Evolutionary conservation across 2,888 invertebrate genomes (phyloP).

Genomic region (Philonicus albiceps): DNA sequence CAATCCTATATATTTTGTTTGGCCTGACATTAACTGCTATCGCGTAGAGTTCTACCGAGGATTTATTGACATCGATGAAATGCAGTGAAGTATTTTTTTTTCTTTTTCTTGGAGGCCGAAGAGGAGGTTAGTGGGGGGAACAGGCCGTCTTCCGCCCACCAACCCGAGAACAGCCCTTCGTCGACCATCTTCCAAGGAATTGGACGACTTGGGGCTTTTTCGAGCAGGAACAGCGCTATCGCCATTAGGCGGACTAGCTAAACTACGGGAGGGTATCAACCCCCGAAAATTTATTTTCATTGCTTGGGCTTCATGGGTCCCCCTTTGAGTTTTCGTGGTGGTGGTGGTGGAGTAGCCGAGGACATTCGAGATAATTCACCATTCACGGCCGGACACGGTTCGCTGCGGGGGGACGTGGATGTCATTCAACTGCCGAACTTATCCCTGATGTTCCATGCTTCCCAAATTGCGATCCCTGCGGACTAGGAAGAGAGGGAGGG

Average conservation of each 20-base stretch:
- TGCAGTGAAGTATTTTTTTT: slow-evolving; percentile 49
- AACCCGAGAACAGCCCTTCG: not conserved
- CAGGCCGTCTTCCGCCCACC: not conserved
- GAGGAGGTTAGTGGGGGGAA: no score
- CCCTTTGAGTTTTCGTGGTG: not conserved
- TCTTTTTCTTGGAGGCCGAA: slow-evolving; percentile 18
- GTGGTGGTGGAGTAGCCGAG: not conserved
- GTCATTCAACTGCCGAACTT: slow-evolving; percentile 38
- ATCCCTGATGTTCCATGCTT: slow-evolving; percentile 25
- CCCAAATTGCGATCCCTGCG: not conserved
- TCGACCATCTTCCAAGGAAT: not conserved
- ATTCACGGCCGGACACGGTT: slow-evolving; percentile 38
- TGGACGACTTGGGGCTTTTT: not conserved
- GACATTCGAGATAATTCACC: slow-evolving; percentile 41
- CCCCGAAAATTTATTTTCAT: slow-evolving; percentile 42
- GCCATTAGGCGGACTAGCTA: slow-evolving; percentile 35
- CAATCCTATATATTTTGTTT: slow-evolving; percentile 61
- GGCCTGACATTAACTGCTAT: slow-evolving; percentile 65
- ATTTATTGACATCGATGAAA: slow-evolving; percentile 63
- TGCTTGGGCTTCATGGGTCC: slow-evolving; percentile 17
- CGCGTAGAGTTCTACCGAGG: slow-evolving; percentile 56
- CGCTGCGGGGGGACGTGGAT: slow-evolving; percentile 34
- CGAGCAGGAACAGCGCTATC: slow-evolving; percentile 28
- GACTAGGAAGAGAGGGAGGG: not conserved
- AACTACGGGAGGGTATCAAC: slow-evolving; percentile 35